Percentiles rank a stretch among this genome's conserved stretches.
Conservation (phyloP, 2,888 invertebrate genomes). For the Eupithecia inturbata region DNA sequence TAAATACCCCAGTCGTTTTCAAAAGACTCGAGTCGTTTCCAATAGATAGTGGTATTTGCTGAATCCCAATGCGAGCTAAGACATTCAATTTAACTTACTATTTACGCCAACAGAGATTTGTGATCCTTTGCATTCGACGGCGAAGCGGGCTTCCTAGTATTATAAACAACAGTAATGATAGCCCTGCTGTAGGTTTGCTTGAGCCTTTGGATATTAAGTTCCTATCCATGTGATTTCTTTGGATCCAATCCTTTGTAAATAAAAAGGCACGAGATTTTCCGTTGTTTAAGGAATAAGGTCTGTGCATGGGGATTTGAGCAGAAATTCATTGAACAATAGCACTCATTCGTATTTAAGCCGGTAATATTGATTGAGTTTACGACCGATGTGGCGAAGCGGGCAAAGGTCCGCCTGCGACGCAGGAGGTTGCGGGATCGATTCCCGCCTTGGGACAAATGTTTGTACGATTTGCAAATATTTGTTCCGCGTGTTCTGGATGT, state of each 20-base stretch:
- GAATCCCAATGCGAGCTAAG: slow-evolving; percentile 74
- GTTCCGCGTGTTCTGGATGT: no score
- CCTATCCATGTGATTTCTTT: slow-evolving; percentile 14
- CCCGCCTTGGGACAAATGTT: no score
- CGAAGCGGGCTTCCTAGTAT: slow-evolving; percentile 45
- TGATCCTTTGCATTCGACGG: slow-evolving; percentile 55
- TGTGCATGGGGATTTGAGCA: neutral
- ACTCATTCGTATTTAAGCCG: neutral
- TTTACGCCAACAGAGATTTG: slow-evolving; percentile 66
- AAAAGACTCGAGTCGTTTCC: slow-evolving; percentile 53
- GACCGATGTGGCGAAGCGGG: no score
- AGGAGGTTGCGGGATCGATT: no score
- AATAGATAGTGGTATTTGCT: slow-evolving; percentile 75
- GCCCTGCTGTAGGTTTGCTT: slow-evolving; percentile 16
- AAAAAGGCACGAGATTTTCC: slow-evolving; percentile 4
- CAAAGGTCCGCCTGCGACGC: no score
- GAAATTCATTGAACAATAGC: neutral
- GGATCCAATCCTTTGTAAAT: slow-evolving; percentile 7
- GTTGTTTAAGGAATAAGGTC: neutral
- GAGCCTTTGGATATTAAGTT: slow-evolving; percentile 13
- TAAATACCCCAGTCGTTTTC: slow-evolving; percentile 61
- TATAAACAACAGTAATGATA: slow-evolving; percentile 29
- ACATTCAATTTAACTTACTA: slow-evolving; percentile 78
- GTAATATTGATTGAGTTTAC: no score
- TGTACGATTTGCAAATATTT: no score